Evolutionary conservation across 1,140 invertebrate genomes (phyloP).

Genomic region (Tachypleus tridentatus): DNA sequence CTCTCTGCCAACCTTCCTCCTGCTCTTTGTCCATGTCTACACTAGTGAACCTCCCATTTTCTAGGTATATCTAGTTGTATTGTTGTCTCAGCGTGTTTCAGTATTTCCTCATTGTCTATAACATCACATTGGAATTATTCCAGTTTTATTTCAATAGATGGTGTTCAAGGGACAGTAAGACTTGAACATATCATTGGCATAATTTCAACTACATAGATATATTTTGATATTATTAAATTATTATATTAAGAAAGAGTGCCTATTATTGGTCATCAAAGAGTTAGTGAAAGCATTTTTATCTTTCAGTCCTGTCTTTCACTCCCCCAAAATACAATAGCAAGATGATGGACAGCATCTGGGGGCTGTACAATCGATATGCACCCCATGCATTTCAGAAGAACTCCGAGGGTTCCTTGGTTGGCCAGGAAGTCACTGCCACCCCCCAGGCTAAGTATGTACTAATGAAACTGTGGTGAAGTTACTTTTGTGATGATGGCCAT

Average conservation of each 20-base stretch:
- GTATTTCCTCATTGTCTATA: too few relatives aligned
- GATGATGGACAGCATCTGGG: constrained; percentile 82
- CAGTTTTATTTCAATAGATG: too few relatives aligned
- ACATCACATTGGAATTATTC: too few relatives aligned
- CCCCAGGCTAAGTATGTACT: constrained; percentile 19
- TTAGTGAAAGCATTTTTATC: constrained; percentile 4
- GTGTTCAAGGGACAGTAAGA: neutral
- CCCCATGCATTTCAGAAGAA: constrained; percentile 64
- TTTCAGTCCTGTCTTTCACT: neutral
- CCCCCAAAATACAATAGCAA: constrained; percentile 69
- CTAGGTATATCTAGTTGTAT: too few relatives aligned
- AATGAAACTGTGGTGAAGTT: too few relatives aligned
- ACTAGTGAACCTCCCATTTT: too few relatives aligned
- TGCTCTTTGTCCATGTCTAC: too few relatives aligned
- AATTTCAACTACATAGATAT: neutral
- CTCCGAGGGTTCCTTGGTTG: constrained; percentile 39
- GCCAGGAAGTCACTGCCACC: constrained; percentile 1
- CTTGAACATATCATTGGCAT: neutral
- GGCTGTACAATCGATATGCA: constrained; percentile 70
- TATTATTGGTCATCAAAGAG: constrained; percentile 7
- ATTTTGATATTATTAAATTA: neutral
- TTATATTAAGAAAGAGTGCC: neutral
- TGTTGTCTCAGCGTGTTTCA: too few relatives aligned
- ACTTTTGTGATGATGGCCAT: too few relatives aligned
- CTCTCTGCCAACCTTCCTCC: too few relatives aligned